A percentile compares a stretch with the other conserved stretches of the same genome.
These are phyloP conservation scores for Delia radicum DNA, from an alignment of 1,140 invertebrate genomes.

Conservation along the genomic window DNA sequence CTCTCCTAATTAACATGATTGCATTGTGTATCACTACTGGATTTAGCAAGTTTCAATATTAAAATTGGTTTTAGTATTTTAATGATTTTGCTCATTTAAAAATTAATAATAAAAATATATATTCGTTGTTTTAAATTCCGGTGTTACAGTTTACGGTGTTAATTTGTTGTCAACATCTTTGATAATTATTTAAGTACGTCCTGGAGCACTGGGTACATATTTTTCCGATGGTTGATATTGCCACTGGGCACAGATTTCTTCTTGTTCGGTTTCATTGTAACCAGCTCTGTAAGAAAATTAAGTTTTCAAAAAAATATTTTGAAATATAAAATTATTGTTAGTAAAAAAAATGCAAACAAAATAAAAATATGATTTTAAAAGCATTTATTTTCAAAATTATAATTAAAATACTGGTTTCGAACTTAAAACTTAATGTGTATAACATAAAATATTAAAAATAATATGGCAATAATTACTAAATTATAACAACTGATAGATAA, in stretches of 20 bases:
- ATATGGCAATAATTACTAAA: neutral
- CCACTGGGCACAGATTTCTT: slow-evolving; percentile 63
- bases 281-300: slow-evolving; percentile 55
- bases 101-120: neutral
- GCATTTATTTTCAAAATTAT: neutral
- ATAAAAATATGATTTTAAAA: neutral
- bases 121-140: neutral
- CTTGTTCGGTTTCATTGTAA: slow-evolving; percentile 61
- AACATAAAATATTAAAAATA: neutral
- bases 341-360: neutral
- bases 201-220: slow-evolving; percentile 55
- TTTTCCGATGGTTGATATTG: slow-evolving; percentile 67
- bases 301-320: neutral
- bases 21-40: no score
- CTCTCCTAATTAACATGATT: no score
- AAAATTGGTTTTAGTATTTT: neutral
- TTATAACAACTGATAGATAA: neutral
- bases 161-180: no score
- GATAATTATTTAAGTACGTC: slow-evolving; percentile 19
- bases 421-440: neutral
- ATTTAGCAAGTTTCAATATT: neutral
- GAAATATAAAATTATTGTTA: neutral
- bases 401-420: neutral
- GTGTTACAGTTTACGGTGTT: neutral
- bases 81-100: no score